phyloP scores from a whole-genome alignment of 2,888 invertebrate species.

The Agrotis exclamationis region DNA sequence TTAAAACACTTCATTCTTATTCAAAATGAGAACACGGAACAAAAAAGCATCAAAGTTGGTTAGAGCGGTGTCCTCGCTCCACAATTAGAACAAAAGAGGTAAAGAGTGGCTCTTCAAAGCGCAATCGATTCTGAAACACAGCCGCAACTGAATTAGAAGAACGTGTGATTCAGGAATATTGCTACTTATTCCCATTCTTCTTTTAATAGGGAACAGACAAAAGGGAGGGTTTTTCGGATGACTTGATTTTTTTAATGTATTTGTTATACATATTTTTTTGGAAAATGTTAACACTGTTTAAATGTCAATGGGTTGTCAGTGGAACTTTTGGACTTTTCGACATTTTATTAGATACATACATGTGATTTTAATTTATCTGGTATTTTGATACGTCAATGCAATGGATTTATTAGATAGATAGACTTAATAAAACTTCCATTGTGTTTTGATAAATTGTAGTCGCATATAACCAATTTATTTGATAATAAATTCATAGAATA shows the following conservation, averaged over 20 bases:
- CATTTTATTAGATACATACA: no score
- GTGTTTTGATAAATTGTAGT: neutral
- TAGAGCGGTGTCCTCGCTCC: constrained; percentile 69
- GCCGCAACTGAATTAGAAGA: constrained; percentile 64
- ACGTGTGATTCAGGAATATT: constrained; percentile 61
- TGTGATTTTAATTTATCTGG: no score
- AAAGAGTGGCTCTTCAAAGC: constrained; percentile 74
- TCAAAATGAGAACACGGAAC: constrained; percentile 61
- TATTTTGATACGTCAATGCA: no score
- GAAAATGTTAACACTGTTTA: constrained; percentile 11
- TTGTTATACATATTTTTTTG: neutral
- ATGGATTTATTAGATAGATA: neutral
- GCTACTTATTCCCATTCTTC: constrained; percentile 56
- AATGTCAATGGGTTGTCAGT: neutral
- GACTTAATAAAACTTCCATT: neutral
- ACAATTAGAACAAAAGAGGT: constrained; percentile 81
- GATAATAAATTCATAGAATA: constrained; percentile 1
- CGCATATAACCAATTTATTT: constrained; percentile 4
- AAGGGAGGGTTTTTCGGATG: neutral
- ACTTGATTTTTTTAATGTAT: constrained; percentile 8
- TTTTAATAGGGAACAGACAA: constrained; percentile 28
- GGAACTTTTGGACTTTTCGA: no score
- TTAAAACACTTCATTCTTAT: constrained; percentile 62
- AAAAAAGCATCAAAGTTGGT: constrained; percentile 61
- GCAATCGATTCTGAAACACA: constrained; percentile 74